These are phyloP conservation scores for Spinus pinus DNA, from an alignment of 2,797 vertebrate species.

Conservation along the genomic window DNA sequence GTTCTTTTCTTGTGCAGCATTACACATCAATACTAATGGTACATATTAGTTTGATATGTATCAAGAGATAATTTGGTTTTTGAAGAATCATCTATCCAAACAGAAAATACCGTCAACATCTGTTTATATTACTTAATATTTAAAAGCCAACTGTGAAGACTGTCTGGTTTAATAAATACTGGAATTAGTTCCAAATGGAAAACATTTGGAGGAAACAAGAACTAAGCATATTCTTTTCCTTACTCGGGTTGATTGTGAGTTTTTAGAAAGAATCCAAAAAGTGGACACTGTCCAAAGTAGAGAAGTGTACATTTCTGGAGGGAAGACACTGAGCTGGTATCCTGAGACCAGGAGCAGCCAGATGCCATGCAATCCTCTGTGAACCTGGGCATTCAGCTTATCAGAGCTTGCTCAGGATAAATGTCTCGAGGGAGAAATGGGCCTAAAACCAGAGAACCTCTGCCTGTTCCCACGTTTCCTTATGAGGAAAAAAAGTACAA, in stretches of 20 bases:
- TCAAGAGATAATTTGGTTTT: not conserved
- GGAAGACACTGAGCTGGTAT: not conserved
- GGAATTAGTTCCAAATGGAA: not conserved
- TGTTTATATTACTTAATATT: not conserved
- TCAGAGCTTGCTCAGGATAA: not conserved
- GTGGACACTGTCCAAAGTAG: not conserved
- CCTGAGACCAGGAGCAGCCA: not conserved
- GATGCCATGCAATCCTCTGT: not conserved
- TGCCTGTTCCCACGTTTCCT: not conserved
- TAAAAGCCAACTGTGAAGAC: not conserved
- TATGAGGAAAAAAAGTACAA: not conserved
- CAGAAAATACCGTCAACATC: not conserved
- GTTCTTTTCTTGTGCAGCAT: not conserved
- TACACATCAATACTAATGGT: not conserved
- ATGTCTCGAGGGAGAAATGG: not conserved
- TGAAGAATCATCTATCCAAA: not conserved
- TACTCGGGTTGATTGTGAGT: not conserved
- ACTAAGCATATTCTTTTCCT: not conserved
- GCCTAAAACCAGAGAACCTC: not conserved
- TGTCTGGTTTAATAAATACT: not conserved
- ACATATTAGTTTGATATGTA: not conserved
- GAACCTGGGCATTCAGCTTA: not conserved
- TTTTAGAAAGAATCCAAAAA: not conserved
- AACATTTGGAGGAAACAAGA: not conserved
- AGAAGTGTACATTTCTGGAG: not conserved